A percentile compares a stretch with the other conserved stretches of the same genome.
Conservation (phyloP, 1,140 invertebrate species). For the Mactra quadrangularis region DNA sequence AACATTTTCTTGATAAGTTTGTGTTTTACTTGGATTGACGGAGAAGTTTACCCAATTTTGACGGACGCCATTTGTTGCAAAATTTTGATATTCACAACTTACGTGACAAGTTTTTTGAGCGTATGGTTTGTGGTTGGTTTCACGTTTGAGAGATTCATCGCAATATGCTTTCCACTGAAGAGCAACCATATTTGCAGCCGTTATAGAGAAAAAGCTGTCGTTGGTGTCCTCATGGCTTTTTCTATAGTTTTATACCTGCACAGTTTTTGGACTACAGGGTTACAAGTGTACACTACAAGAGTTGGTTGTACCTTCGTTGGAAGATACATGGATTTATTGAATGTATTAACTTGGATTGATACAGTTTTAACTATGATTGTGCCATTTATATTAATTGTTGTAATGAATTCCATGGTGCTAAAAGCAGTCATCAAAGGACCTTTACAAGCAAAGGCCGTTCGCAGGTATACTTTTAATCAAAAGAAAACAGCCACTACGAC, state of each 20-base stretch:
- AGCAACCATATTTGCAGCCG: conserved; percentile 70
- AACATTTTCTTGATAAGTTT: conserved; percentile 84
- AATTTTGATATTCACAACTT: conserved; percentile 70
- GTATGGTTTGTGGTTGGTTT: conserved; percentile 80
- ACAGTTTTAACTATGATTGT: conserved; percentile 85
- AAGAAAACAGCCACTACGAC: neutral
- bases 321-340: conserved; percentile 79
- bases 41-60: conserved; percentile 83
- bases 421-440: conserved; percentile 2
- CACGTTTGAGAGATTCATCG: conserved; percentile 80
- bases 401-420: conserved; percentile 83
- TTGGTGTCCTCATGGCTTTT: conserved; percentile 48
- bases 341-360: conserved; percentile 85
- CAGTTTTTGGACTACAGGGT: conserved; percentile 46
- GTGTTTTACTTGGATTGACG: conserved; percentile 85
- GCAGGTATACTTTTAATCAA: neutral
- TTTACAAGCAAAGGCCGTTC: neutral
- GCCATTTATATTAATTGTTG: conserved; percentile 85
- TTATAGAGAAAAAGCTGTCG: conserved; percentile 46
- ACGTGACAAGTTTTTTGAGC: conserved; percentile 74
- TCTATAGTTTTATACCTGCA: conserved; percentile 61
- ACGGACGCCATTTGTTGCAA: conserved; percentile 68
- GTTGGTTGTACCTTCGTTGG: neutral
- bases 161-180: conserved; percentile 76
- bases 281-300: conserved; percentile 16